phyloP scores from a whole-genome alignment of 2,797 vertebrate species.

The Sternotherus odoratus region DNA sequence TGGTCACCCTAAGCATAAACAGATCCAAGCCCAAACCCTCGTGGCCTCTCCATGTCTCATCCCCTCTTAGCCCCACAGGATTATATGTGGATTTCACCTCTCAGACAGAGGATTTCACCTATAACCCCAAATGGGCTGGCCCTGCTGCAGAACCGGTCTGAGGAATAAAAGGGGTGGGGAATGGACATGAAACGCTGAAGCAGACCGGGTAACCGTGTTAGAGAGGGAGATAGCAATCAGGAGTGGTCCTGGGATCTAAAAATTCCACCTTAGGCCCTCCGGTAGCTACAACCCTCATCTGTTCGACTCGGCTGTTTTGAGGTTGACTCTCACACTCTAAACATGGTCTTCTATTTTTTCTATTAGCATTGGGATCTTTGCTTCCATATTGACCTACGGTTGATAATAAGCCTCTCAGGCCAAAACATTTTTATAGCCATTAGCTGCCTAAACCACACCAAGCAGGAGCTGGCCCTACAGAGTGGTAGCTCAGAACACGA shows the following conservation, averaged over 20 bases:
- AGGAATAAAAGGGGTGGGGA: conserved; percentile 79
- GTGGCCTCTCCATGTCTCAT: conserved; percentile 70
- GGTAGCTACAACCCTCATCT: conserved; percentile 78
- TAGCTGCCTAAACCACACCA: conserved; percentile 80
- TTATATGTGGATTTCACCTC: conserved; percentile 70
- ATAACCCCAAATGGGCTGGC: conserved; percentile 68
- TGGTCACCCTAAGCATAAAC: conserved; percentile 44
- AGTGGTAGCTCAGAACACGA: conserved; percentile 74
- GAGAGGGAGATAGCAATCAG: conserved; percentile 77
- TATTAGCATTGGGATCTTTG: conserved; percentile 83
- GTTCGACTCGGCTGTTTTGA: conserved; percentile 83
- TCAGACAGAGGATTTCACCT: conserved; percentile 73
- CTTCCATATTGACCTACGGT: conserved; percentile 84
- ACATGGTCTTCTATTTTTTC: conserved; percentile 86
- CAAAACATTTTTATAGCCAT: conserved; percentile 85
- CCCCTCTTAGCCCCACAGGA: conserved; percentile 63
- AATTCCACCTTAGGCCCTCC: conserved; percentile 77
- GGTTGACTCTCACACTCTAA: conserved; percentile 83
- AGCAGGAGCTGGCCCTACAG: conserved; percentile 76
- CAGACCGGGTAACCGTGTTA: conserved; percentile 77
- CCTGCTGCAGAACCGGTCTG: conserved; percentile 70
- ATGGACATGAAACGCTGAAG: conserved; percentile 67
- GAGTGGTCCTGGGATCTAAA: conserved; percentile 73
- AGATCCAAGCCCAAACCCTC: conserved; percentile 64
- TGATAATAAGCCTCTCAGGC: conserved; percentile 85